Percentiles rank a stretch among this genome's conserved stretches.
Conservation (phyloP, 2,888 invertebrate species). For the Lordiphosa andalusiaca region DNA sequence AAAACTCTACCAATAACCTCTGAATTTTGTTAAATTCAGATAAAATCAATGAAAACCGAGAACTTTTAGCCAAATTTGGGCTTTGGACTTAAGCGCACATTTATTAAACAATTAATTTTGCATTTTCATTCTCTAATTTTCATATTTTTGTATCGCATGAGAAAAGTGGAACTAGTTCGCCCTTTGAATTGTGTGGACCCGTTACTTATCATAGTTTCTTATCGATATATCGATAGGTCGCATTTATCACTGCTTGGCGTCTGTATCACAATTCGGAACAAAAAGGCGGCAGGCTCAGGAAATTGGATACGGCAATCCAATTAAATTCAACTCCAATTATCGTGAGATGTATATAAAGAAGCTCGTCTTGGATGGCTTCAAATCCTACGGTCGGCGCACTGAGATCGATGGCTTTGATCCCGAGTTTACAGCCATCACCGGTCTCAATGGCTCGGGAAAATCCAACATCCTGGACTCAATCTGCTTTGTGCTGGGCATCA, state of each 20-base stretch:
- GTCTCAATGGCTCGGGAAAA: constrained; percentile 98
- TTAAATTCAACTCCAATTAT: not conserved
- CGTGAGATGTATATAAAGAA: constrained; percentile 92
- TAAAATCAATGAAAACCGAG: too few relatives aligned
- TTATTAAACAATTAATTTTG: too few relatives aligned
- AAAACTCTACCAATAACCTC: too few relatives aligned
- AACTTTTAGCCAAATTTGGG: too few relatives aligned
- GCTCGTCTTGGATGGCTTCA: constrained; percentile 97
- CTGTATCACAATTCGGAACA: constrained; percentile 29
- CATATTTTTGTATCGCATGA: too few relatives aligned
- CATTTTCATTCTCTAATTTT: too few relatives aligned
- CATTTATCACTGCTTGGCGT: constrained; percentile 35
- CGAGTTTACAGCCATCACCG: constrained; percentile 98
- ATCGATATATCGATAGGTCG: not conserved
- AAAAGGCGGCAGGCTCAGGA: constrained; percentile 38
- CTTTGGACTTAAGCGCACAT: too few relatives aligned
- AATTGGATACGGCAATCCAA: constrained; percentile 13
- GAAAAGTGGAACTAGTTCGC: too few relatives aligned
- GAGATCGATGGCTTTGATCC: constrained; percentile 96
- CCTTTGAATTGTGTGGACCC: not conserved
- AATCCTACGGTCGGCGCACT: constrained; percentile 96
- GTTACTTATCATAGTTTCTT: not conserved
- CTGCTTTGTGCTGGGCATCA: constrained; percentile 98
- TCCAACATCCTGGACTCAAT: constrained; percentile 98
- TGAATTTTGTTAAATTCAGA: too few relatives aligned